phyloP scores from a whole-genome alignment of 2,113 vertebrate species.

The Clupea harengus region DNA sequence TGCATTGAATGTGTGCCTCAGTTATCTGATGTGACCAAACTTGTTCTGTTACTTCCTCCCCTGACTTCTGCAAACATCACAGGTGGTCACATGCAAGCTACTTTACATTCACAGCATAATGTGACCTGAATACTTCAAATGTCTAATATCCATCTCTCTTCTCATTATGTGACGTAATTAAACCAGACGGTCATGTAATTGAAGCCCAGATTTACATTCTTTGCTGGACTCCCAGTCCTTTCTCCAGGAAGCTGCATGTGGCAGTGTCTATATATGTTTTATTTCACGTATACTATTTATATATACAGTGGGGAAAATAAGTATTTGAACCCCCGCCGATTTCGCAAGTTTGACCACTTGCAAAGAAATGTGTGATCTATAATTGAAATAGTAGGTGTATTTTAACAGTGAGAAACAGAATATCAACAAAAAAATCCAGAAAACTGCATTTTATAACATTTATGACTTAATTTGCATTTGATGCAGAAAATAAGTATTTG shows the following conservation, averaged over 20 bases:
- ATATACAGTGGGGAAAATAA: too few species aligned
- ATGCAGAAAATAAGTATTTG: too few species aligned
- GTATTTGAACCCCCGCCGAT: too few species aligned
- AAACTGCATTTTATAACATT: too few species aligned
- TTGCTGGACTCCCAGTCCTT: neutral
- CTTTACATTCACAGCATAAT: neutral
- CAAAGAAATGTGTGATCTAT: too few species aligned
- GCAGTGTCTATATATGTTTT: neutral
- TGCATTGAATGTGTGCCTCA: neutral
- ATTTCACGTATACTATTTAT: too few species aligned
- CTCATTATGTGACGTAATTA: neutral
- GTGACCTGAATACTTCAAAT: neutral
- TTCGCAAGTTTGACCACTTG: too few species aligned
- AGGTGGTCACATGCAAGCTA: neutral
- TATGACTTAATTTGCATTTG: too few species aligned
- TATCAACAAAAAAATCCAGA: too few species aligned
- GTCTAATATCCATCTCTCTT: too few species aligned
- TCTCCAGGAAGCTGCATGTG: neutral
- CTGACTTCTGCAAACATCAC: constrained; percentile 51
- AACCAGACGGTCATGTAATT: neutral
- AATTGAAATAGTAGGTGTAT: too few species aligned
- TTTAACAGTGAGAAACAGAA: too few species aligned
- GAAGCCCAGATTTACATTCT: neutral
- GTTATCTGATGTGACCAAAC: constrained; percentile 49
- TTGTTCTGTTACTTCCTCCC: constrained; percentile 45